phyloP scores from a whole-genome alignment of 1,140 invertebrate species.

The Bombus difficillimus region DNA sequence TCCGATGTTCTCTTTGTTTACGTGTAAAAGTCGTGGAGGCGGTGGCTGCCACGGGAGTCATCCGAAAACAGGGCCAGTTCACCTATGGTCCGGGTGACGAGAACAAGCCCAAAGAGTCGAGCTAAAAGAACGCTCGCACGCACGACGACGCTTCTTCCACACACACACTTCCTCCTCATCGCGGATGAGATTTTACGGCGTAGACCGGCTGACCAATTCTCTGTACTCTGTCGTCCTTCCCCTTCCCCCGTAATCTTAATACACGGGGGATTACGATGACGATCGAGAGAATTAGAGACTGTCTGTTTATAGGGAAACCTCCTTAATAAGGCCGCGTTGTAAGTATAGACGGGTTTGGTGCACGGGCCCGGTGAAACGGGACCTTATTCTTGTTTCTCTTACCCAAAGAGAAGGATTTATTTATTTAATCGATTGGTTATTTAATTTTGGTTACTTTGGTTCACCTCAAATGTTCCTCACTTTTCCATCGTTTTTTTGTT shows the following conservation, averaged over 20 bases:
- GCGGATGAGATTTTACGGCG: slow-evolving; percentile 61
- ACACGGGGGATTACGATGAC: slow-evolving; percentile 24
- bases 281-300: slow-evolving; percentile 67
- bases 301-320: slow-evolving; percentile 68
- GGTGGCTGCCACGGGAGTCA: slow-evolving; percentile 81
- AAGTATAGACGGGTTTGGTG: slow-evolving; percentile 80
- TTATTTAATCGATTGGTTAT: slow-evolving; percentile 32
- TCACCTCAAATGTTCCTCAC: slow-evolving; percentile 3
- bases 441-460: background rate
- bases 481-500: background rate
- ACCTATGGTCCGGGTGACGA: slow-evolving; percentile 72
- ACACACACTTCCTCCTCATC: slow-evolving; percentile 51
- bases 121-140: slow-evolving; percentile 63
- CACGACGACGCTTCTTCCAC: slow-evolving; percentile 59
- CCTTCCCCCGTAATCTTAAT: slow-evolving; percentile 20
- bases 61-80: slow-evolving; percentile 80
- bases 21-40: slow-evolving; percentile 78
- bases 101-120: slow-evolving; percentile 74
- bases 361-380: slow-evolving; percentile 75
- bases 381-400: slow-evolving; percentile 56
- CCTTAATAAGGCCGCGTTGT: slow-evolving; percentile 76
- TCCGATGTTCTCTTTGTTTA: slow-evolving; percentile 78
- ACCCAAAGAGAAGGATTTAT: slow-evolving; percentile 61
- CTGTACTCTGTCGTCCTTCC: slow-evolving; percentile 43
- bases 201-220: slow-evolving; percentile 45